Evolutionary conservation across 2,888 invertebrate species (phyloP), one percentile per base, ranked within the genome.

Genomic region (Stenichneumon culpator): DNA sequence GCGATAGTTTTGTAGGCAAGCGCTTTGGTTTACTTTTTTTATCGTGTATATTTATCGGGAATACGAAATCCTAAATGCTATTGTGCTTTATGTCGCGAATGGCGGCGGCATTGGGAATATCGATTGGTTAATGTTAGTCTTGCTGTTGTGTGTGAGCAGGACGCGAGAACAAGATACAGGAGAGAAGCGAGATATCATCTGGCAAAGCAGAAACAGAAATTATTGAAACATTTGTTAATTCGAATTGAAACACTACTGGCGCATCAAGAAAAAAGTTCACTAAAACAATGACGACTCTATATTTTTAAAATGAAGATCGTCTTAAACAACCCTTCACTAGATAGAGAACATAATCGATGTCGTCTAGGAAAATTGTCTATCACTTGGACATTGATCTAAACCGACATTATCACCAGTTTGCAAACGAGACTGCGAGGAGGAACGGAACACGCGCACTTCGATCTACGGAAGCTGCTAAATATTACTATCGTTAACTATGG

Each of bases 381-480:
- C 52, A 52, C 32, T 39, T 36, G 77, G 70, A 47, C 52, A 65
- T 72, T 50, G 63, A 65, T 50, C 32, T 52, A 60, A 25, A 63
- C 3, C 16, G 16, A 73, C 57, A 60, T 44, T 65, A 39, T 72
- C 52, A 50, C 52, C 22, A 14, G 52, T 72, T 75, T 52, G 16
- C 28, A 65, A 54, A 22, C 36, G 50, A 16, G 36, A 52, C 47
- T 69, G 52, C 32, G 50, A 67, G 14, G 67, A 52, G 32, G 11
- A 57, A 22, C 57, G 57, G 47, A 69, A 74, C 36, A 39, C 65
- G 57, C 82, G 52, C 67, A 77, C 69, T 75, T 77, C 65, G 67
- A 68, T 28, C 75, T 72, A 80, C 70, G 84, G 84, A 84, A 84
- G 84, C 77, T 57, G 68, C 68, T 81, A 72, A 79, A 77, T 81